These are phyloP conservation scores for Sphaerophoria taeniata DNA, from an alignment of 2,888 invertebrate genomes.

Conservation along the genomic window DNA sequence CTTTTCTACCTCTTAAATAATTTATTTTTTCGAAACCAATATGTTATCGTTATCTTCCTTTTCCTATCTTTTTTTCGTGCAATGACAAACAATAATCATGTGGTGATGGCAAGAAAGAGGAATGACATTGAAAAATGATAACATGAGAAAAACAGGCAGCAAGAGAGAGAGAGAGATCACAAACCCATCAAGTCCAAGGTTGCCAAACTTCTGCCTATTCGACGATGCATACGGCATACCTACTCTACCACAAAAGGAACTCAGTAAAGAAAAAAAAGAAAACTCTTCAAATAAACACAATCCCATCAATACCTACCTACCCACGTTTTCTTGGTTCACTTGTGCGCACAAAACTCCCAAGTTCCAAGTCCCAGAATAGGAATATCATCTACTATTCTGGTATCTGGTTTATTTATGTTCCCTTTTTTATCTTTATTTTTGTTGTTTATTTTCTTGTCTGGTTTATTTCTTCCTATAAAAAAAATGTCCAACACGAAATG, in stretches of 20 bases:
- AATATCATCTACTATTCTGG: conserved; percentile 1
- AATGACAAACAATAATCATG: conserved; percentile 46
- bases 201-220: conserved; percentile 58
- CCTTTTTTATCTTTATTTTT: conserved; percentile 39
- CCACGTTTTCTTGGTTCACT: conserved; percentile 25
- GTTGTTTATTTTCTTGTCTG: conserved; percentile 46
- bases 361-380: conserved; percentile 10
- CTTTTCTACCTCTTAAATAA: no score
- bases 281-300: conserved; percentile 6
- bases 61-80: no score
- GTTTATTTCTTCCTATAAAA: conserved; percentile 16
- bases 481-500: conserved; percentile 30
- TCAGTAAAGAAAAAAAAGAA: background rate
- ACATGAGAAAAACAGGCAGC: conserved; percentile 13
- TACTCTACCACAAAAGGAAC: background rate
- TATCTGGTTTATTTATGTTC: conserved; percentile 56
- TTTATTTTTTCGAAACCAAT: conserved; percentile 20
- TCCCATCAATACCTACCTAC: background rate
- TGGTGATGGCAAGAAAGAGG: conserved; percentile 44
- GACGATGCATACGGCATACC: background rate
- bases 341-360: conserved; percentile 39
- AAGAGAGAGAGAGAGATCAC: conserved; percentile 1
- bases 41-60: background rate
- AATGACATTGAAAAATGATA: conserved; percentile 74
- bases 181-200: conserved; percentile 50